Evolutionary conservation across 2,888 invertebrate species (phyloP).

Genomic region (Drosophila affinis): DNA sequence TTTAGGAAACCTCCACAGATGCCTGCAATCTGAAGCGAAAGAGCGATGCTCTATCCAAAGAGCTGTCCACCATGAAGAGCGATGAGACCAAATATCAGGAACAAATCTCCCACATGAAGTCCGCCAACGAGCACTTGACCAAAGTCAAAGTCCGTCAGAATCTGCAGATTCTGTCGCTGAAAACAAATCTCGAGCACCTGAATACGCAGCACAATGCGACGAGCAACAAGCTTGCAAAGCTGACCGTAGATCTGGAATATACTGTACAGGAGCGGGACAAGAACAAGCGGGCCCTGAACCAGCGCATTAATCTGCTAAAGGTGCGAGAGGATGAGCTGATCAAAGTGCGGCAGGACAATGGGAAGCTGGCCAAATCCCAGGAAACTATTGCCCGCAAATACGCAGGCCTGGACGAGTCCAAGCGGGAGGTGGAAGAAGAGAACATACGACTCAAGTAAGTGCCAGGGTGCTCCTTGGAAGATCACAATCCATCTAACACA

Average conservation of each 20-base stretch:
- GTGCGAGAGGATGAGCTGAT: constrained; percentile 83
- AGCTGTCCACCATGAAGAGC: constrained; percentile 70
- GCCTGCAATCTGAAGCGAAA: constrained; percentile 81
- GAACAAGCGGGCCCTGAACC: constrained; percentile 76
- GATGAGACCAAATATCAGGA: constrained; percentile 79
- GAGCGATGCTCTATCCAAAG: constrained; percentile 76
- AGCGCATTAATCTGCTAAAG: constrained; percentile 81
- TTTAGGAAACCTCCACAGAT: constrained; percentile 83
- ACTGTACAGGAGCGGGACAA: constrained; percentile 80
- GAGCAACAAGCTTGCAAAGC: constrained; percentile 82
- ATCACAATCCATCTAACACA: background rate
- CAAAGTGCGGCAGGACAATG: constrained; percentile 80
- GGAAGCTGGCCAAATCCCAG: constrained; percentile 79
- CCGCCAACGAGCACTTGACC: constrained; percentile 74
- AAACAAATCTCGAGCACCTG: constrained; percentile 81
- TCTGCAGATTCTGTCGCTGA: constrained; percentile 81
- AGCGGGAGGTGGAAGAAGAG: constrained; percentile 77
- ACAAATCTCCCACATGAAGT: constrained; percentile 72
- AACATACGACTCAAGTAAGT: constrained; percentile 77
- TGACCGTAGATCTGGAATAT: constrained; percentile 81
- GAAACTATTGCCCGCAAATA: constrained; percentile 81
- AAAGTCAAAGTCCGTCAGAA: constrained; percentile 83
- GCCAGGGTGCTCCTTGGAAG: background rate
- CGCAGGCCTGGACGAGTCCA: constrained; percentile 73
- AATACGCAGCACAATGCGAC: constrained; percentile 80